Base-by-base conservation (phyloP, 2,113 vertebrate genomes). In the Caranx melampygus region DNA sequence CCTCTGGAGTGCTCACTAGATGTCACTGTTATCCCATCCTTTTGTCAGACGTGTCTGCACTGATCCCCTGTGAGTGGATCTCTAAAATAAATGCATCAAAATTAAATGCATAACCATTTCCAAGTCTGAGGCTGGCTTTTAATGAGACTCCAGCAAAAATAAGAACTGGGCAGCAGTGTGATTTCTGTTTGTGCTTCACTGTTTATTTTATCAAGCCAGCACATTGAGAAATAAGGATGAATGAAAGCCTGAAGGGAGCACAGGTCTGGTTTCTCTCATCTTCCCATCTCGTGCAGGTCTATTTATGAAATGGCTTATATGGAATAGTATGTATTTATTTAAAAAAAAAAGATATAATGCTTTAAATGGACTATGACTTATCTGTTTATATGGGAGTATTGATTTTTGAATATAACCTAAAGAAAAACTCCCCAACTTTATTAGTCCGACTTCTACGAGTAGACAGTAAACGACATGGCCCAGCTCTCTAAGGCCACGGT, bases 1-100 rank as follows among this genome's bases (percentile, higher is more conserved):
- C 3, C 42, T 72, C 47, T 3, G 15, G 16, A 44, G 5, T 67
- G 6, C 40, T 68, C 93, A 89, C 89, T 92, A 90, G 92, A 82
- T 91, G 93, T 84, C 92, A 68, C 90, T 93, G 70, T 92, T 89
- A 33, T 73, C 44, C 69, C 79, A 78, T 26, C 58, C 16, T 60
- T 59, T 1, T 16, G 1, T 4, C 5, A 26, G 20, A 26, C n/a
- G 33, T 33, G 21, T 3, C 47, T 18, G 16, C 64, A 58, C 42
- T 58, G 40, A 69, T 81, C n/a, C 26, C 10, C 45, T 35, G 57
- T 11, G 42, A 60, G 44, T 13, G 51, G 51, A 34, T 52, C 35
- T 20, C 21, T 35, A 55, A 83, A 67, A 69, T 37, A 51, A 74
- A 78, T 18, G 49, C 67, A 78, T 74, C 40, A 35, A 74, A 79